Conservation (phyloP, 2,888 invertebrate genomes). For the Dasypolia templi region DNA sequence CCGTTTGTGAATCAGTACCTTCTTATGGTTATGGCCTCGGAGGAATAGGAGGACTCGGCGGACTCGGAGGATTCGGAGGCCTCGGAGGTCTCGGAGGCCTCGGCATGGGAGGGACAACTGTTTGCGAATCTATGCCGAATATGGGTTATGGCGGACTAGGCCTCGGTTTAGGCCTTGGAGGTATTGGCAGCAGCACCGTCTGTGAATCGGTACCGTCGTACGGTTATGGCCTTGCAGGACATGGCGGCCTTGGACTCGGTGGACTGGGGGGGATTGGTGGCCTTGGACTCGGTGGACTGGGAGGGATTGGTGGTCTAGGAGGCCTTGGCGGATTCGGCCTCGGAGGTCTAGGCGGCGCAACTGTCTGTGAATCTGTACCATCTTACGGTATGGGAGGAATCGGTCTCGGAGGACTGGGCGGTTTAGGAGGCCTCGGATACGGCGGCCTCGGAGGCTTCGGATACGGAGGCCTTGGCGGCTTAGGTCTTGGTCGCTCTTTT, state of each 20-base stretch:
- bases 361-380: slow-evolving; percentile 50
- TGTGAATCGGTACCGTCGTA: slow-evolving; percentile 5
- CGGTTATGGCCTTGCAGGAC: slow-evolving; percentile 16
- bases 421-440: slow-evolving; percentile 30
- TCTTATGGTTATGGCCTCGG: slow-evolving; percentile 12
- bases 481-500: slow-evolving; percentile 69
- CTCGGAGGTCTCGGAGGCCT: slow-evolving; percentile 37
- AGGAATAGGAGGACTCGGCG: slow-evolving; percentile 43
- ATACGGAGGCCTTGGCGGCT: slow-evolving; percentile 34
- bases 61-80: slow-evolving; percentile 14
- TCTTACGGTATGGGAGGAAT: slow-evolving; percentile 8
- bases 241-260: slow-evolving; percentile 45
- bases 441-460: slow-evolving; percentile 31
- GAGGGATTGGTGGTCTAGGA: too few species aligned
- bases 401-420: slow-evolving; percentile 13
- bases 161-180: slow-evolving; percentile 24
- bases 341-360: too few species aligned
- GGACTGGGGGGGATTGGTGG: too few species aligned
- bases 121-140: slow-evolving; percentile 47
- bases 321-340: too few species aligned
- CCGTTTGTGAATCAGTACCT: too few species aligned
- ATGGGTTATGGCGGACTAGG: slow-evolving; percentile 18
- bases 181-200: slow-evolving; percentile 21
- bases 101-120: slow-evolving; percentile 24
- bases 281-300: too few species aligned